phyloP scores from a whole-genome alignment of 2,113 vertebrate species.

The Hystrix cristata region DNA sequence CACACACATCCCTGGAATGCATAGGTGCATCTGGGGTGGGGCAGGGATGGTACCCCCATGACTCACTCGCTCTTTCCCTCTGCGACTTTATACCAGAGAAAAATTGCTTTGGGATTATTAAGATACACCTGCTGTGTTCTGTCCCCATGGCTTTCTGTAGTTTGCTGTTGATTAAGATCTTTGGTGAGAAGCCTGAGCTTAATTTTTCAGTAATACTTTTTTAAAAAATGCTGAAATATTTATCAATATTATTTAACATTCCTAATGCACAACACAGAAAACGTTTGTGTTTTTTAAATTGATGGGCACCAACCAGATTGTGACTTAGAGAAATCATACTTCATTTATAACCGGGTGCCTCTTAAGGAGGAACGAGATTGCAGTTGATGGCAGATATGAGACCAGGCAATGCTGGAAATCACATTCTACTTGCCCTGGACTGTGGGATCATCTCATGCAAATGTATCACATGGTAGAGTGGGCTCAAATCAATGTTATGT shows the following conservation, averaged over 20 bases:
- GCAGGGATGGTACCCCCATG: background rate
- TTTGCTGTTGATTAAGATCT: background rate
- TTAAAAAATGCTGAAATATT: background rate
- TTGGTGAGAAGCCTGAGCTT: background rate
- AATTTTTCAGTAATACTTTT: background rate
- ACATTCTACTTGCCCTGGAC: background rate
- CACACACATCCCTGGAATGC: background rate
- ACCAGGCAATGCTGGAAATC: background rate
- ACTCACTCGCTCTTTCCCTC: rapidly evolving
- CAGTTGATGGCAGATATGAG: background rate
- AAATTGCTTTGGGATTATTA: background rate
- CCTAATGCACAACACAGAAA: background rate
- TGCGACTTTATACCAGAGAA: background rate
- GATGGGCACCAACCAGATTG: background rate
- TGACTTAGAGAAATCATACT: background rate
- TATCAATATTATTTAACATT: background rate
- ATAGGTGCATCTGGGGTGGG: too few relatives aligned
- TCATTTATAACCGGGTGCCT: background rate
- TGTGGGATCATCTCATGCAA: background rate
- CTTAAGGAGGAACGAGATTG: background rate
- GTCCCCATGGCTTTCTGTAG: background rate
- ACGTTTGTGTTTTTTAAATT: background rate
- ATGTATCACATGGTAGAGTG: background rate
- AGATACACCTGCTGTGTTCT: background rate
- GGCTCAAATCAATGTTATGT: background rate